Conservation (phyloP, 2,113 vertebrate genomes). For the Podocnemis expansa region DNA sequence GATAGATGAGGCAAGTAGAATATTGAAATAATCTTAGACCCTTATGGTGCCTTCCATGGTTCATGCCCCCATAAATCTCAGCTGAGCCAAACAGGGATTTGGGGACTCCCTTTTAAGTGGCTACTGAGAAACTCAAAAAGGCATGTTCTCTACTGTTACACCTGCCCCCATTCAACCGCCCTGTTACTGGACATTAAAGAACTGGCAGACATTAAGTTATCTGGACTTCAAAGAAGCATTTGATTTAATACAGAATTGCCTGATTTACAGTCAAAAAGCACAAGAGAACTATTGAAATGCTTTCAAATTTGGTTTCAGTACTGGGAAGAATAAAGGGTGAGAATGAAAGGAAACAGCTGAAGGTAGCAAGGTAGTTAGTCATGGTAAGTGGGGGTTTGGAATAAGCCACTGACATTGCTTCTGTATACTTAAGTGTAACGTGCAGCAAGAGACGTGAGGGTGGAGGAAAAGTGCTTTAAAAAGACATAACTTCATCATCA, state of each 20-base stretch:
- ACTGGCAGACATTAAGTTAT: neutral
- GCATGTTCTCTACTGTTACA: neutral
- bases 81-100: neutral
- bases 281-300: constrained; percentile 21
- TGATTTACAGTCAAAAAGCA: constrained; percentile 13
- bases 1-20: neutral
- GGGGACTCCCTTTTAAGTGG: neutral
- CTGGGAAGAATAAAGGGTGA: constrained; percentile 24
- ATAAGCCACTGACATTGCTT: constrained; percentile 37
- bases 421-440: neutral
- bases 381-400: constrained; percentile 38
- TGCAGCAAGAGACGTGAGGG: constrained; percentile 24
- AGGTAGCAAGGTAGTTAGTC: constrained; percentile 7
- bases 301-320: constrained; percentile 34
- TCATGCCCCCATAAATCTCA: neutral
- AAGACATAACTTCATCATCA: constrained; percentile 15
- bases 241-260: neutral
- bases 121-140: neutral
- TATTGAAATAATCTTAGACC: neutral
- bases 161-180: neutral
- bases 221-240: constrained; percentile 15
- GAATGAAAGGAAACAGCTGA: constrained; percentile 52
- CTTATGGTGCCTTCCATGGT: neutral
- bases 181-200: neutral
- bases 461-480: constrained; percentile 5